Base-by-base conservation (phyloP, 1,140 invertebrate species). In the Colletes latitarsis region DNA sequence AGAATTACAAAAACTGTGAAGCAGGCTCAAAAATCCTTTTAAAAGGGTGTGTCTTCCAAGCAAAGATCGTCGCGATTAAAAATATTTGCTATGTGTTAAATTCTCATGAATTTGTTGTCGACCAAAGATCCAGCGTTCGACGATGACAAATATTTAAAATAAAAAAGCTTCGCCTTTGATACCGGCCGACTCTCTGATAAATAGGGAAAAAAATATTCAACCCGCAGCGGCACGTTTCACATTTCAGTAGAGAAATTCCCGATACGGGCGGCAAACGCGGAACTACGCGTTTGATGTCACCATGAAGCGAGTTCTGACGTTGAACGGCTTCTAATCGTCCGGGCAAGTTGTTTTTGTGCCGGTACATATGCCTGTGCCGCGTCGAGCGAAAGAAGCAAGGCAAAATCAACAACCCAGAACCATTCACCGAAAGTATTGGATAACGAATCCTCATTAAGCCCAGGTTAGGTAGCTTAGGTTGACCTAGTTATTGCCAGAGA, bases 291-390 rank as follows among this genome's bases (percentile, higher is more conserved):
- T 43, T 60, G 43, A 43, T 41, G 49, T 57, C 52, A 17, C 14
- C 52, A 9, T 57, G 53, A 53, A 43, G 30, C 68, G 30, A 57
- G 57, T 30, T 62, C 19, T 49, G n/a, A 79, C 66, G 63, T 60
- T 69, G 70, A 64, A 53, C 71, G 68, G 63, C 41, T 60, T 81
- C 43, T 55, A 81, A 75, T 68, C 60, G 62, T 14, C 8, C 19
- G 39, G 60, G 60, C n/a, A 15, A 55, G 21, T 57, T n/a, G 53
- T 70, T 57, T 30, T 21, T 53, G 19, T n/a, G 52, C 12, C n/a
- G n/a, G 14, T 19, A 52, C 30, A 52, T n/a, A 39, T 39, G 6
- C 15, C 14, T 58, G 14, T 21, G 41, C 6, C 39, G 14, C 63
- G 15, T 17, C 41, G 43, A 67, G 9, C 43, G 9, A 49, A n/a